Base-by-base conservation (phyloP, 2,888 invertebrate species). In the Drosophila prolongata region DNA sequence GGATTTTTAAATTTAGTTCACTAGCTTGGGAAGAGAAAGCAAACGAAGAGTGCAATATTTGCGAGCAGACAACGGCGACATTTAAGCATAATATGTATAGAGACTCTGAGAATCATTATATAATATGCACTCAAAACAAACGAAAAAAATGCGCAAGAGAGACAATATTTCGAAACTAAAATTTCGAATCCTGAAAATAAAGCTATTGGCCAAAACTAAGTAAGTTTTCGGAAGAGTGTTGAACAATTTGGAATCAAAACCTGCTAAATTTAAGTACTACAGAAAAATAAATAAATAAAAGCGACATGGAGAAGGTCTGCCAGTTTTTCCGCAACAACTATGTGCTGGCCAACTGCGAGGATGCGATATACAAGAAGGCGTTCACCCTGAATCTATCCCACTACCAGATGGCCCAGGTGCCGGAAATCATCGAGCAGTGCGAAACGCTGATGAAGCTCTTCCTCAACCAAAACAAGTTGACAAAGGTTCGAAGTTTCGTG, bases 271-370 rank as follows among this genome's bases (percentile, higher is more conserved):
- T 3, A 11, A 35, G 68, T 52, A 10, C 53, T 16, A 3, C 30
- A 42, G 16, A 47, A 42, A 42, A 24, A 43, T 14, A 59, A 40
- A 43, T 9, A 37, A 27, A 19, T 1, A 34, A 49, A n/a, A 16
- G 30, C 14, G 6, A 24, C 10, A 95, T 95, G 95, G 95, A 95
- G 93, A 93, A 93, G 86, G 93, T 95, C 85, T 94, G 94, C 91
- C 94, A 95, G 92, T 95, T 95, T 91, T 94, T 95, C 86, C 95
- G 95, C 91, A 94, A 94, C 91, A 94, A 95, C 90, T 94, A 95
- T 87, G 94, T 95, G 88, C 90, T 95, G 82, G 95, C 95, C 40
- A 93, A 94, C 78, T 94, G 95, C 81, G 95, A 95, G 92, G 94
- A 94, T 87, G 95, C 94, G 10, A 93, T 94, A 64, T 92, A 92